Conservation (phyloP, 2,113 vertebrate species). For the Crotalus tigris region DNA sequence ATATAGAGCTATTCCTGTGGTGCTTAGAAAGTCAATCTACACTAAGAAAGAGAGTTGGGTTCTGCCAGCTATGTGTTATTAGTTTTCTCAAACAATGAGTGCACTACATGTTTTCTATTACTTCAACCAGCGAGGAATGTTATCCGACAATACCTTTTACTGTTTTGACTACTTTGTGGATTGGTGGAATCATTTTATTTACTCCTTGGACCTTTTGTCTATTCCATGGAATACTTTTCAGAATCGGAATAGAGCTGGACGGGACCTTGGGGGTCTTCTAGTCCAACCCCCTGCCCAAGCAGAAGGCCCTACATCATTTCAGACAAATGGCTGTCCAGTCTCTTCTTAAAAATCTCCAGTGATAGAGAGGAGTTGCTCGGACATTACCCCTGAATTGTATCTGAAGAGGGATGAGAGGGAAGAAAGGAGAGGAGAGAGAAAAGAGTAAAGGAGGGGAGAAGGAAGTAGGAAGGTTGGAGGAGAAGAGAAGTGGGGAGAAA, state of each 20-base stretch:
- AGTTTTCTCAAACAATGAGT: background rate
- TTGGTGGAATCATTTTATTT: background rate
- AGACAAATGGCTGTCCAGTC: background rate
- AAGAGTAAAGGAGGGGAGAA: no score
- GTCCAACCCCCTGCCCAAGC: background rate
- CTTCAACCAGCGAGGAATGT: background rate
- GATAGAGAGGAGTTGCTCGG: background rate
- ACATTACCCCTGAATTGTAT: no score
- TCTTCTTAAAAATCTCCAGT: background rate
- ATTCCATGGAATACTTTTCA: background rate
- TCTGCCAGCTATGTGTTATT: background rate
- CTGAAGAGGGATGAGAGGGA: no score
- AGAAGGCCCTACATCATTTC: background rate
- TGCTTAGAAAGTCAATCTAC: background rate
- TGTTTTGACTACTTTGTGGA: background rate
- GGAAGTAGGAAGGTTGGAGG: no score
- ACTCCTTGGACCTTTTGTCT: background rate
- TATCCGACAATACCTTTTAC: background rate
- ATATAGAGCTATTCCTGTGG: background rate
- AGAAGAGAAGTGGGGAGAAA: no score
- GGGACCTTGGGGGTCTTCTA: background rate
- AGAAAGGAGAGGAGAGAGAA: no score
- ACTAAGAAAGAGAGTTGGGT: background rate
- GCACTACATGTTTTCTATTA: background rate
- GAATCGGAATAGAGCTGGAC: background rate